Evolutionary conservation across 2,113 vertebrate species (phyloP), one percentile per base, ranked within the genome.

Genomic region (Sebastes schlegelii): DNA sequence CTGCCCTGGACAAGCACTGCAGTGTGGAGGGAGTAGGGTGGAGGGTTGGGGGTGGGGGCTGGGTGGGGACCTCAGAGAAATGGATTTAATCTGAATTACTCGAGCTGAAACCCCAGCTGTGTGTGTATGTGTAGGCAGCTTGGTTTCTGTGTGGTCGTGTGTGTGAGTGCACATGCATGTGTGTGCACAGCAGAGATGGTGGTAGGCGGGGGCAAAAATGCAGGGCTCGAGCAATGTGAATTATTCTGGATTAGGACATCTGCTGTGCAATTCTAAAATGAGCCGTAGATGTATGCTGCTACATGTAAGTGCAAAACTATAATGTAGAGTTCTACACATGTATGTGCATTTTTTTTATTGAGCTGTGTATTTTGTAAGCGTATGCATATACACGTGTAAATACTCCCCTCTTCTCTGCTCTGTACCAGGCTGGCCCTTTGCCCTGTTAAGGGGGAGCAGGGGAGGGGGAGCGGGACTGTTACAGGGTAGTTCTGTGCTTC

Each of bases 201-300:
- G 82, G 83, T 76, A 77, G 85, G 91, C 74, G 88, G 90, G 91
- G 86, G 77, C 82, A 93, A 86, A 93, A 93, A 92, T 94, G 84
- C 92, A 88, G 84, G 88, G 91, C 93, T 93, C 12, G 83, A 90
- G 94, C 92, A 89, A 94, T 93, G 91, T 94, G 92, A 94, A 95
- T 95, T 93, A 94, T 92, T 92, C 87, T 95, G 95, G 94, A 96
- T 96, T 95, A 95, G 94, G 90, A 94, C 93, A 96, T 95, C 95
- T 95, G 93, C 92, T 94, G 87, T 92, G 90, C 90, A 91, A 91
- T 95, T 93, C 91, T 85, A 88, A 94, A 94, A 93, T 91, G 80
- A 92, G 83, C 66, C 58, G 77, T 86, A 92, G 90, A 93, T 92
- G 42, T 82, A 89, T 84, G 85, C 85, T 42, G 69, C 62, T 79